Base-by-base conservation (phyloP, 2,797 vertebrate genomes). In the Limosa lapponica region DNA sequence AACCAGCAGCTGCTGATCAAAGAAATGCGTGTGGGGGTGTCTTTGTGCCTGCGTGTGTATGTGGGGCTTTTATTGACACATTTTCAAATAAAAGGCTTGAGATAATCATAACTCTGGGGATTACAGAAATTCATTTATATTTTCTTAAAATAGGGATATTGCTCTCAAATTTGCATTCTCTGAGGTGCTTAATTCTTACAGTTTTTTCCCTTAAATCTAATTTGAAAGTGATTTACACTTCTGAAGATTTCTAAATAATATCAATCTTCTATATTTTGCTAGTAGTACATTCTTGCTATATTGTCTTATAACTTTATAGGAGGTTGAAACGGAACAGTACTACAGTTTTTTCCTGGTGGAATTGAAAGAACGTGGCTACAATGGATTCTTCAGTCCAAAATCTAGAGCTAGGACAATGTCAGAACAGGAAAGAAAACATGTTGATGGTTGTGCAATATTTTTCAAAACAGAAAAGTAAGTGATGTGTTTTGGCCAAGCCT, bases 311-410 rank as follows among this genome's bases (percentile, higher is more conserved):
- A 95, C 86, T 97, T 97, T 95, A 74, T 93, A 99, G 99, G 99
- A 99, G 98, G 99, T 99, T 73, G 99, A 99, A 97, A 99, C 99
- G 0, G 99, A 99, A 96, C 99, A 99, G 98, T 99, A 99, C 98
- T 99, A 99, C 97, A 99, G 94, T 97, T 99, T 98, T 98, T 99
- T 99, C 97, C 98, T 99, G 98, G 99, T 99, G 64, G 99, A 99
- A 97, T 92, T 99, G 96, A 99, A 99, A 97, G 99, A 99, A 95
- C 99, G 99, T 95, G 99, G 99, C 82, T 99, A 99, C 36, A 99
- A 99, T 82, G 99, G 99, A 87, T 99, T 99, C 97, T 99, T 99
- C 98, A 99, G 99, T 98, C 99, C 99, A 87, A 99, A 99, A 97
- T 99, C 99, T 91, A 99, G 99, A 98, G 99, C 99, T 80, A 98